Evolutionary conservation across 2,797 vertebrate species (phyloP).

Genomic region (Luscinia megarhynchos): DNA sequence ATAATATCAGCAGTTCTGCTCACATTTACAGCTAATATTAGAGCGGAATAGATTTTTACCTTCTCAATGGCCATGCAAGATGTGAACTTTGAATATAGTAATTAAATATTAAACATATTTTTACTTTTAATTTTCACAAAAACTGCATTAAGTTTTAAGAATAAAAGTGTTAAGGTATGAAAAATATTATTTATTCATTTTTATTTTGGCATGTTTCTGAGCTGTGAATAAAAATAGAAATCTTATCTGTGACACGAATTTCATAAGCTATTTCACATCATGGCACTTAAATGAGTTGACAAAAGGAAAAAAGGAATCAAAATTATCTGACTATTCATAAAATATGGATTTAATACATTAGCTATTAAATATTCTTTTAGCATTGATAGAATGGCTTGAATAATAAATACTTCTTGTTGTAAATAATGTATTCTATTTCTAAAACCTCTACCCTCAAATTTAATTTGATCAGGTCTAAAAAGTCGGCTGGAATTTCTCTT

Average conservation of each 20-base stretch:
- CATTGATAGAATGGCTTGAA: constrained; percentile 12
- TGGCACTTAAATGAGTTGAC: not conserved
- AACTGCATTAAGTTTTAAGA: not conserved
- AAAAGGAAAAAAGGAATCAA: constrained; percentile 6
- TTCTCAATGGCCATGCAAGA: not conserved
- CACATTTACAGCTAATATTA: not conserved
- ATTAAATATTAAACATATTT: not conserved
- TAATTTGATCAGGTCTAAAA: not conserved
- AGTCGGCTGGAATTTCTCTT: not conserved
- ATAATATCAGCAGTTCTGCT: not conserved
- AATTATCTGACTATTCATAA: constrained; percentile 25
- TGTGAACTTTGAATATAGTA: not conserved
- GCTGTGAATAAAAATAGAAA: not conserved
- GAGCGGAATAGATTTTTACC: not conserved
- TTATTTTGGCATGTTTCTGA: not conserved
- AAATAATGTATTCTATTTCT: constrained; percentile 23
- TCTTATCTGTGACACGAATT: not conserved
- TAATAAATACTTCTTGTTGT: constrained; percentile 27
- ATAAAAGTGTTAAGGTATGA: not conserved
- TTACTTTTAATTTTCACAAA: not conserved
- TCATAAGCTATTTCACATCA: constrained; percentile 14
- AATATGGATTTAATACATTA: constrained; percentile 20
- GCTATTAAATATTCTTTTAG: constrained; percentile 37
- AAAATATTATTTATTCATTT: not conserved
- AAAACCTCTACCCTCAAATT: not conserved